These are phyloP conservation scores for Anguilla anguilla DNA, from an alignment of 2,797 vertebrate species.

Conservation along the genomic window DNA sequence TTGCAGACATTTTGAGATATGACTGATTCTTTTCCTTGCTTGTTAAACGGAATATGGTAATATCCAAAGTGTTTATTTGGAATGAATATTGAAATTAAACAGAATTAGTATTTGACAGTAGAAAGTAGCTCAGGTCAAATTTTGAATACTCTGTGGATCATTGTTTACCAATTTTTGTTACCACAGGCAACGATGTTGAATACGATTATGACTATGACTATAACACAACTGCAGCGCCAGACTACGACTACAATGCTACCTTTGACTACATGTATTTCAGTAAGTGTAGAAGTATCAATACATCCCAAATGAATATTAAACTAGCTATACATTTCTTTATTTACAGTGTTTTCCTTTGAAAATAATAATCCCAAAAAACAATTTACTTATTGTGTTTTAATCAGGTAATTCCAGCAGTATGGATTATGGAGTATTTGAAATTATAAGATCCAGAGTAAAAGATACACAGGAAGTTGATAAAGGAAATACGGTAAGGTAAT, in stretches of 20 bases:
- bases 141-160: not conserved
- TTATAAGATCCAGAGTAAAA: not conserved
- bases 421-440: conserved; percentile 21
- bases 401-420: conserved; percentile 11
- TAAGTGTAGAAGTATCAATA: conserved; percentile 28
- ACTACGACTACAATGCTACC: conserved; percentile 57
- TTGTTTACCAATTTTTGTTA: not conserved
- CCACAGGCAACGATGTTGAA: conserved; percentile 26
- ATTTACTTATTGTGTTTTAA: not conserved
- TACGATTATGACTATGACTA: not conserved
- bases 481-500: conserved; percentile 22
- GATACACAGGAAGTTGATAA: not conserved
- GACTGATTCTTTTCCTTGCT: not conserved
- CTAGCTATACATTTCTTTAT: not conserved
- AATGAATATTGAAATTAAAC: not conserved
- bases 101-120: not conserved
- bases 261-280: conserved; percentile 49
- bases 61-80: not conserved
- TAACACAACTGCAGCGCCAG: conserved; percentile 16
- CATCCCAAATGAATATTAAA: not conserved
- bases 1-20: not conserved
- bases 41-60: not conserved
- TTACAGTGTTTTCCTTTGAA: conserved; percentile 4
- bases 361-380: not conserved
- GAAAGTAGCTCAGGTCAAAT: not conserved